phyloP scores from a whole-genome alignment of 2,113 vertebrate genomes.

The Bubalus kerabau region DNA sequence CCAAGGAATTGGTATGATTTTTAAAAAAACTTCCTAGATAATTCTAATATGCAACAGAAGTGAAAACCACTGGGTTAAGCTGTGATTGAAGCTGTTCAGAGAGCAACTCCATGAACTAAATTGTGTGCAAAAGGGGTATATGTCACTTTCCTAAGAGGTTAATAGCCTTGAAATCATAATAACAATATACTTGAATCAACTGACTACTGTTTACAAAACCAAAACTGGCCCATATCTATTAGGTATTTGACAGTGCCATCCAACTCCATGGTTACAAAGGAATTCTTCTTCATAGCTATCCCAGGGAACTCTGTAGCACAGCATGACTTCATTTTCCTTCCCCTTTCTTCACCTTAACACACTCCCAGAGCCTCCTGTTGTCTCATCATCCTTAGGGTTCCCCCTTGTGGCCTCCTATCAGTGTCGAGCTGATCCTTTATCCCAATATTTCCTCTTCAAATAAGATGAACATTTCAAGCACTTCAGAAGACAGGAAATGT shows the following conservation, averaged over 20 bases:
- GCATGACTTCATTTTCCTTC: not conserved
- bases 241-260: not conserved
- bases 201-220: not conserved
- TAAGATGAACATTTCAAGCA: not conserved
- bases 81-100: not conserved
- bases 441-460: not conserved
- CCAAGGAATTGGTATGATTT: not conserved
- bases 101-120: not conserved
- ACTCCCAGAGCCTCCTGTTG: not conserved
- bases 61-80: not conserved
- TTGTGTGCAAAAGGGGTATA: not conserved
- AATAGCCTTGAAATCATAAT: not conserved
- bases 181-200: not conserved
- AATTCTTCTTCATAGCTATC: not conserved
- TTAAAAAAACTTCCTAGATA: not conserved
- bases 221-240: not conserved
- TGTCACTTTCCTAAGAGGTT: not conserved
- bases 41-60: not conserved
- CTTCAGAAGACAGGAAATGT: not conserved
- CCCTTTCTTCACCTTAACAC: not conserved
- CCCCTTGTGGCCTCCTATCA: not conserved
- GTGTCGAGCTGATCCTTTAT: not conserved
- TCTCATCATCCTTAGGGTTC: not conserved
- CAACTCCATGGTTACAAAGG: not conserved
- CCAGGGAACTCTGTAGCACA: not conserved